Evolutionary conservation across 2,888 invertebrate genomes (phyloP).

Genomic region (Cheilosia vulpina): DNA sequence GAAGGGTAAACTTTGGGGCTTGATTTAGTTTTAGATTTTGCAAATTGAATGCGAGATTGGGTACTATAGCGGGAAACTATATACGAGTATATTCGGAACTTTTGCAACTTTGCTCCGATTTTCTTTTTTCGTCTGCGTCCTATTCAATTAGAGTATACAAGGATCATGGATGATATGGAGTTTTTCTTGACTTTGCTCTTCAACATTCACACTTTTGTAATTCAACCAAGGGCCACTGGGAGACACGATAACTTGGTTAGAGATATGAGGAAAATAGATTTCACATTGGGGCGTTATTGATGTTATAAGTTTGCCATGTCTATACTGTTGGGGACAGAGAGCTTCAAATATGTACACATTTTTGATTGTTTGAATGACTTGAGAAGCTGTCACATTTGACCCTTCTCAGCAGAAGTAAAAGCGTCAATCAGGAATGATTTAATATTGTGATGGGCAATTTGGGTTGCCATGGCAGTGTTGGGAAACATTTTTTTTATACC

Average conservation of each 20-base stretch:
- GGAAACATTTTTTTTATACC: background rate
- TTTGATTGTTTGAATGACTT: conserved; percentile 35
- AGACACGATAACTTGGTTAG: background rate
- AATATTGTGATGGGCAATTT: conserved; percentile 14
- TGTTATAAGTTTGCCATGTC: conserved; percentile 14
- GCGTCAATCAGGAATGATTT: conserved; percentile 27
- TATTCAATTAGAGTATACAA: conserved; percentile 35
- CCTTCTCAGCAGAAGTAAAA: conserved; percentile 28
- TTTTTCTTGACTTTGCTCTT: conserved; percentile 28
- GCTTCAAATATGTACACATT: background rate
- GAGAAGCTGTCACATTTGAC: conserved; percentile 33
- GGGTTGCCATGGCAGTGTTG: background rate
- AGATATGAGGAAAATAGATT: conserved; percentile 6
- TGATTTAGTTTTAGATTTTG: conserved; percentile 64
- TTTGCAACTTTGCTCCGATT: conserved; percentile 44
- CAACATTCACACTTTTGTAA: conserved; percentile 7
- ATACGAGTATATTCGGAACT: conserved; percentile 6
- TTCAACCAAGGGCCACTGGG: background rate
- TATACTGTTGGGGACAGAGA: background rate
- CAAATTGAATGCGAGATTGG: conserved; percentile 56
- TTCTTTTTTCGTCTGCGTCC: conserved; percentile 17
- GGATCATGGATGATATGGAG: conserved; percentile 29
- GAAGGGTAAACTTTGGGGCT: conserved; percentile 51
- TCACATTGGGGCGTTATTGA: conserved; percentile 3
- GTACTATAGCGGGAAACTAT: conserved; percentile 9